phyloP scores from a whole-genome alignment of 2,797 vertebrate species.

The Coccyzus lansbergi region DNA sequence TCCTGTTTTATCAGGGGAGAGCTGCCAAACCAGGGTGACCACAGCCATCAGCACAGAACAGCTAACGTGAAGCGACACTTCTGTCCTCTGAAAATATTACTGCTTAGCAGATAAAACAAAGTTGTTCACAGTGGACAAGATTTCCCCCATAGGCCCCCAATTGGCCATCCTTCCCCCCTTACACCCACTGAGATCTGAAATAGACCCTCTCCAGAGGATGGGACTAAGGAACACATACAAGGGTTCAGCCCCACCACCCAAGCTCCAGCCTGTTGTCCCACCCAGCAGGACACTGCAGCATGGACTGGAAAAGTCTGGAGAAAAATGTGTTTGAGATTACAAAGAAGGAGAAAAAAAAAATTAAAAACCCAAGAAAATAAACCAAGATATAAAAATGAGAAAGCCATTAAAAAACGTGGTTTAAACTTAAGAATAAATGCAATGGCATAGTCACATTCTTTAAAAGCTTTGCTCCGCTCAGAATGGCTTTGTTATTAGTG shows the following conservation, averaged over 20 bases:
- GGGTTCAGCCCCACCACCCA: not conserved
- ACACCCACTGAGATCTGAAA: not conserved
- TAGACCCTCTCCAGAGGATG: not conserved
- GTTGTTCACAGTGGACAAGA: not conserved
- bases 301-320: not conserved
- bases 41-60: not conserved
- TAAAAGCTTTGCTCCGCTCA: slow-evolving; percentile 75
- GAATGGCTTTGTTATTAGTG: slow-evolving; percentile 75
- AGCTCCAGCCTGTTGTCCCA: not conserved
- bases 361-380: slow-evolving; percentile 36
- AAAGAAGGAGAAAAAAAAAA: slow-evolving; percentile 18
- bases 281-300: not conserved
- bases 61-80: not conserved
- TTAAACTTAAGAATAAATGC: slow-evolving; percentile 70
- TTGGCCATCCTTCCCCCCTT: not conserved
- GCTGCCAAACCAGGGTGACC: not conserved
- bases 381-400: slow-evolving; percentile 56
- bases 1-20: not conserved
- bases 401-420: slow-evolving; percentile 46
- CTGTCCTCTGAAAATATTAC: slow-evolving; percentile 1
- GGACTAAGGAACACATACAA: fast-evolving
- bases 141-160: not conserved
- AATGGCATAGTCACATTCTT: slow-evolving; percentile 54
- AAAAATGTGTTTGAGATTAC: not conserved
- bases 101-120: not conserved